Base-by-base conservation (phyloP, 2,888 invertebrate genomes). In the Folsomia manolachei region DNA sequence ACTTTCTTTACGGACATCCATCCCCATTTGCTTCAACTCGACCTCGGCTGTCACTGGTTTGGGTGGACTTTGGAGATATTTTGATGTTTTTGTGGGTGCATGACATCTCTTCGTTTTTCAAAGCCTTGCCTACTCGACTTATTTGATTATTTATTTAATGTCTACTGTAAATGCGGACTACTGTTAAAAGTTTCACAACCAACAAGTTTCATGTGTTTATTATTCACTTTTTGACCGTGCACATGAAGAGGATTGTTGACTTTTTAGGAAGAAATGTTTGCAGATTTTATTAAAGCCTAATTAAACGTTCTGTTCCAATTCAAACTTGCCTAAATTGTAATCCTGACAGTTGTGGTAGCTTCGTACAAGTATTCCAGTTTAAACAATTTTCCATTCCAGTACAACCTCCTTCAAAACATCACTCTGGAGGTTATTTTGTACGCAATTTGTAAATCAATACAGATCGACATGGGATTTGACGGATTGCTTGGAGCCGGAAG, bases 401-500 rank as follows among this genome's bases (percentile, higher is more conserved):
- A 51, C 51, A 11, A 18, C 9, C 51, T 51, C 9, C 18, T 51
- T 51, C n/a, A n/a, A n/a, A n/a, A n/a, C n/a, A n/a, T n/a, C n/a
- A n/a, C n/a, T n/a, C n/a, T n/a, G n/a, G 11, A 21, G 19, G 56
- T n/a, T 56, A 56, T 56, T n/a, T 56, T 56, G 56, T 56, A 56
- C 56, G 21, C 18, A 56, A 14, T 56, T 56, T 14, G 56, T 19
- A 19, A 56, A 56, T 21, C 56, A 56, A 56, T 56, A 56, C 56
- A 4, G 7, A 56, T 56, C 56, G 21, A 21, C 21, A 21, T 56
- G 7, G 56, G 56, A 56, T 56, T 51, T 56, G 56, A 56, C n/a
- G n/a, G 56, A 56, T 56, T 56, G 39, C 39, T 39, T 39, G 39
- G 56, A n/a, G 56, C 56, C 18, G 7, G 56, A 56, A 21, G 21